Evolutionary conservation across 2,888 invertebrate genomes (phyloP), one percentile per base, ranked within the genome.

Genomic region (Schizotus pectinicornis): DNA sequence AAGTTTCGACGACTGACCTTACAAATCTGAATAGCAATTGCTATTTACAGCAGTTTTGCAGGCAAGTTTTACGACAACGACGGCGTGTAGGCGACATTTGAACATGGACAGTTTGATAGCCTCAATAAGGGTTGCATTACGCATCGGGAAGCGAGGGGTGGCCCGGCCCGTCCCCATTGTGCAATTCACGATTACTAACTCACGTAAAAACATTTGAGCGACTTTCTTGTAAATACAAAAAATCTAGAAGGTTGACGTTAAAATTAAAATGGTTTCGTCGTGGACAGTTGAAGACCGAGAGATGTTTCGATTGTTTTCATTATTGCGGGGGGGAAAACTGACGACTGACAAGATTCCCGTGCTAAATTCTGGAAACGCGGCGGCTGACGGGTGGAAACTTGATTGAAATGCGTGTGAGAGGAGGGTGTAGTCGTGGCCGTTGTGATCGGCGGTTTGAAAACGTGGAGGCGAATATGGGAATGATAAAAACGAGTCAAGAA

Each of bases 111-210:
- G 32, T 11, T 50, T 14, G n/a, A 12, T 30, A 14, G 49, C 12
- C 52, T 43, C 52, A 52, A 52, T 42, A 52, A 52, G 52, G 52
- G 52, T 45, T 52, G 52, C 37, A 52, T 52, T 52, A 52, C 45
- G 52, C 45, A 52, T 52, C 22, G 2, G 22, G 22, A 22, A 22
- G 5, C 22, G 22, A 22, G 45, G 45, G 11, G 32, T 12, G 45
- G 33, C 8, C 31, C 33, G 45, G 33, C 8, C 31, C 33, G 31
- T 11, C 33, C 45, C 45, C 45, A 33, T 12, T 12, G 11, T 13
- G 45, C 45, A 9, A 36, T 31, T 14, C 8, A 34, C 51, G 53
- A 13, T 54, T 54, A 54, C 54, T 54, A 54, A 35, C 54, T 33
- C 47, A 41, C 22, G 54, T 47, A 43, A 54, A 54, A 54, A 54